Base-by-base conservation (phyloP, 2,888 invertebrate genomes). In the Buathra laborator region DNA sequence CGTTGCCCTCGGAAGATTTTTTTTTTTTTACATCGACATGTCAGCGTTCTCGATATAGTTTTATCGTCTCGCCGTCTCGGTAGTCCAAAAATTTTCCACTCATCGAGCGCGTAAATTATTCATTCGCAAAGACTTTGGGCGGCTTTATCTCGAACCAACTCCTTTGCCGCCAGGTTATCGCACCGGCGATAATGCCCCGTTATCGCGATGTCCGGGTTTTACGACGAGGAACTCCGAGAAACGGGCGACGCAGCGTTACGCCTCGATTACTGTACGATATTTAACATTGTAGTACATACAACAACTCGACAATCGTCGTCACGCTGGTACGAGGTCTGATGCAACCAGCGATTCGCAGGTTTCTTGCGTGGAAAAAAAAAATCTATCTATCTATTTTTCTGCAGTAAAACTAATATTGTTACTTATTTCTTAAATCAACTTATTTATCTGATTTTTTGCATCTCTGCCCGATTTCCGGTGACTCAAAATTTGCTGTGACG, bases 121-220 rank as follows among this genome's bases (percentile, higher is more conserved):
- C 56, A 24, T 19, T 53, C 19, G 56, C 10, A 12, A 56, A 56
- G 56, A 56, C 56, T 24, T 12, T 24, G 19, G 56, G 53, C 3
- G 16, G 53, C 16, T 7, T 53, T 10, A 19, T 19, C n/a, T 51
- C 51, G 51, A 51, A 51, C 56, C 12, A 24, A 19, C 56, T 56
- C 24, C 12, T 66, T 70, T 43, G 51, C 37, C 75, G 70, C 19
- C 77, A 77, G 81, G 71, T 84, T 84, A 84, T 84, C 84, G 81
- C 59, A 32, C 53, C 51, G 46, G 43, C 59, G 84, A 81, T 84
- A 81, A 81, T 72, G 77, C 66, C 44, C 59, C 70, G 53, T 75
- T 75, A 75, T 75, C 75, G 37, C 75, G 48, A 75, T 75, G 64
- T 48, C 75, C 75, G 75, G 48, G 43, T 64, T 68, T 24, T 29